Evolutionary conservation across 2,797 vertebrate species (phyloP).

Genomic region (Sebastes flavidus): DNA sequence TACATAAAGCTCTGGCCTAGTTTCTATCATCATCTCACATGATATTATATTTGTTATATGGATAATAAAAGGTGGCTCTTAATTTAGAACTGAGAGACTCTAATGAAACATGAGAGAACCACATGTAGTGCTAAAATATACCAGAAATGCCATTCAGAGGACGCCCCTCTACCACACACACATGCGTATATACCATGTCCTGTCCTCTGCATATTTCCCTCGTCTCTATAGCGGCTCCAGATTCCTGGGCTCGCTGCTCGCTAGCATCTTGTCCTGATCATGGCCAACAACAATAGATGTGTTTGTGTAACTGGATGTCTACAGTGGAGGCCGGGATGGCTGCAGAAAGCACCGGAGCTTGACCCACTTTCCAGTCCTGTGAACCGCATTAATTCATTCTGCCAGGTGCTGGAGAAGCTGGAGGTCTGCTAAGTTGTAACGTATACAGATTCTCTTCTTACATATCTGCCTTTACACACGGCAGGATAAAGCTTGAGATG

Average conservation of each 20-base stretch:
- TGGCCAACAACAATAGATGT: slow-evolving; percentile 47
- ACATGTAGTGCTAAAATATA: background rate
- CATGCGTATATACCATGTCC: background rate
- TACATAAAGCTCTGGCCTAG: slow-evolving; percentile 32
- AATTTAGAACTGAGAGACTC: background rate
- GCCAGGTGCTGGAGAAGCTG: slow-evolving; percentile 45
- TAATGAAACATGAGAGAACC: background rate
- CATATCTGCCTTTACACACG: background rate
- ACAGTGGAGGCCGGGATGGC: slow-evolving; percentile 35
- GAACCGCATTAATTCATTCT: slow-evolving; percentile 44
- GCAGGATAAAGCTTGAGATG: background rate
- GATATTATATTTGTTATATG: background rate
- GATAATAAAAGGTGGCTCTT: background rate
- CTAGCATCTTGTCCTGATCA: slow-evolving; percentile 23
- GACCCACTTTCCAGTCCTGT: slow-evolving; percentile 66
- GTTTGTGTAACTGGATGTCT: slow-evolving; percentile 53
- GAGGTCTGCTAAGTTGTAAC: slow-evolving; percentile 17
- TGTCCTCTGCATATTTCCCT: background rate
- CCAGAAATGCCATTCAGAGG: background rate
- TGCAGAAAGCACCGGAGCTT: slow-evolving; percentile 39
- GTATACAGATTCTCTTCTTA: background rate
- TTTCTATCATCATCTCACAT: slow-evolving; percentile 15
- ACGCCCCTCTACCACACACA: background rate
- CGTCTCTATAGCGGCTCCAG: slow-evolving; percentile 23
- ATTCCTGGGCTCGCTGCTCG: slow-evolving; percentile 23